These are phyloP conservation scores for Eilema depressum DNA, from an alignment of 2,888 invertebrate genomes.

Conservation along the genomic window DNA sequence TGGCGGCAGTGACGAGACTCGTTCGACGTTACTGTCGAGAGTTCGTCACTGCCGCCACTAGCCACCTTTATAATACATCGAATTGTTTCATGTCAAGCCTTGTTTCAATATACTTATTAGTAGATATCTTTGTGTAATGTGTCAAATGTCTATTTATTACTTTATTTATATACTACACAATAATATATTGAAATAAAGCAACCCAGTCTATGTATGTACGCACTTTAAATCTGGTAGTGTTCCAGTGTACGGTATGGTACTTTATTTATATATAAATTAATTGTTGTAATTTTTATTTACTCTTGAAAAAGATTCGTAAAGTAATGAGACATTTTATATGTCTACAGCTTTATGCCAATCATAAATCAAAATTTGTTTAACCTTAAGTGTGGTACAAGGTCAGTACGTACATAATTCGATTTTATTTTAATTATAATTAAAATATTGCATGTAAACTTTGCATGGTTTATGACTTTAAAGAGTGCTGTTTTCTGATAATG, in stretches of 20 bases:
- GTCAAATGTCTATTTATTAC: conserved; percentile 47
- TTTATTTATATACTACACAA: conserved; percentile 49
- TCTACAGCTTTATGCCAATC: conserved; percentile 65
- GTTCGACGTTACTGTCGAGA: not conserved
- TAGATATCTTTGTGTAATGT: conserved; percentile 44
- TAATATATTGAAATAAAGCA: conserved; percentile 67
- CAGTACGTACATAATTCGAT: conserved; percentile 74
- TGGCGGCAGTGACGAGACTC: conserved; percentile 6
- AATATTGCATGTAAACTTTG: conserved; percentile 76
- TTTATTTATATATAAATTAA: conserved; percentile 59
- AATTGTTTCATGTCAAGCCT: conserved; percentile 51
- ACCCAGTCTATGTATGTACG: conserved; percentile 71
- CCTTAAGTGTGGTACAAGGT: conserved; percentile 66
- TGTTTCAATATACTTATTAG: conserved; percentile 53
- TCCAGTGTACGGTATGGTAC: conserved; percentile 60
- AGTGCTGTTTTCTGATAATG: conserved; percentile 75
- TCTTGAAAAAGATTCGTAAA: conserved; percentile 35
- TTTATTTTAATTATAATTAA: conserved; percentile 48
- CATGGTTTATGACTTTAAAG: conserved; percentile 74
- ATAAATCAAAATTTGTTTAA: conserved; percentile 65
- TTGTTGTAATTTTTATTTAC: conserved; percentile 64
- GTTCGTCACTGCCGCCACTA: conserved; percentile 22
- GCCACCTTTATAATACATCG: conserved; percentile 44
- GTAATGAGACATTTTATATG: conserved; percentile 71
- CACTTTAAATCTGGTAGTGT: conserved; percentile 57